Evolutionary conservation across 2,797 vertebrate species (phyloP), one percentile per base, ranked within the genome.

Genomic region (Emys orbicularis): DNA sequence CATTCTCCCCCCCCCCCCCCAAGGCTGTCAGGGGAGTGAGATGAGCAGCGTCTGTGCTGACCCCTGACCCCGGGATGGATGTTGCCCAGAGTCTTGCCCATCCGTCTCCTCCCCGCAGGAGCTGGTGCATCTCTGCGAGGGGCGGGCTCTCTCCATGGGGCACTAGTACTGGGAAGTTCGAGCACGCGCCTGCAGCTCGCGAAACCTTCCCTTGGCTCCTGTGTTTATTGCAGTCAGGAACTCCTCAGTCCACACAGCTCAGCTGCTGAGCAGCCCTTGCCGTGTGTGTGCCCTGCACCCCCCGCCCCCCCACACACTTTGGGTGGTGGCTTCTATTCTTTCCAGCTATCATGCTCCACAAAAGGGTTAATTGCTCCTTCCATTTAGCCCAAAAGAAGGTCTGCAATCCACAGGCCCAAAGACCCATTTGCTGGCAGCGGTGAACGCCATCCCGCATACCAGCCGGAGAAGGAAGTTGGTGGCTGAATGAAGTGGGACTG

Each of bases 381-480:
- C 61, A 9, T 18, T 68, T n/a, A 68, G 61, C 59, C 31, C 34
- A 34, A 5, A 61, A 16, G 59, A 34, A 23, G 65, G 9, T 41
- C 65, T 37, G 65, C 37, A 37, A 37, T 10, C 65, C n/a, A 5
- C 21, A 41, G 59, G 15, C 31, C 31, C 16, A 34, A 61, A 16
- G 65, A 23, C 19, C 65, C 11, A 11, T 10, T 6, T 23, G 65
- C 12, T 11, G n/a, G n/a, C 65, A 41, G 65, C n/a, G 4, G 65
- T 10, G n/a, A 72, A 6, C 10, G 2, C 19, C 1, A 37, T 21
- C 65, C 65, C 9, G 9, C n/a, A 11, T 19, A 2, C n/a, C 9
- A 2, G n/a, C 65, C 10, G 19, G 65, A 68, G n/a, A 37, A 23
- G 65, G 65, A 18, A 10, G 8, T 15, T n/a, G 61, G 59, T n/a